Conservation (phyloP, 2,888 invertebrate species). For the Pterobdella sp. region DNA sequence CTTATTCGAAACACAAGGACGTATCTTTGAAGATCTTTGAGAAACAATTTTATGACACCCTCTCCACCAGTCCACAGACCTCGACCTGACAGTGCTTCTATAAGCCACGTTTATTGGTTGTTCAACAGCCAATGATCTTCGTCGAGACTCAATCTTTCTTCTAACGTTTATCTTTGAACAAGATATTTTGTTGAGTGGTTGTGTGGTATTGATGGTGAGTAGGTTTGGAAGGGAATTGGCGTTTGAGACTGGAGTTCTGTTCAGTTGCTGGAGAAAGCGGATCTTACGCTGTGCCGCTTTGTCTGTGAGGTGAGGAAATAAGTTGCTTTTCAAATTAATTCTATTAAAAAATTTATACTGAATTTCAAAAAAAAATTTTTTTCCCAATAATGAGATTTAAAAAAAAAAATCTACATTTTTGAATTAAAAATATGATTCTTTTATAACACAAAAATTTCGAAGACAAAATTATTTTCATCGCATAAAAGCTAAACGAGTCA, state of each 20-base stretch:
- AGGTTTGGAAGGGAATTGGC: no score
- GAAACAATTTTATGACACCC: not conserved
- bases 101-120: not conserved
- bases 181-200: not conserved
- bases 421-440: no score
- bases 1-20: no score
- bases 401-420: no score
- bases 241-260: not conserved
- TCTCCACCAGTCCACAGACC: not conserved
- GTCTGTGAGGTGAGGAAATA: not conserved
- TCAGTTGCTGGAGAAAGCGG: not conserved
- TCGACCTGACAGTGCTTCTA: not conserved
- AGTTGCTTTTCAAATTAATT: not conserved
- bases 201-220: no score
- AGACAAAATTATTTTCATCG: no score
- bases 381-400: no score
- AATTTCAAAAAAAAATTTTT: no score
- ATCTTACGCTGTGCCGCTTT: not conserved
- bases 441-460: no score
- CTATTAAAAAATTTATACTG: no score
- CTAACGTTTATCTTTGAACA: not conserved
- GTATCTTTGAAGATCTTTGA: no score
- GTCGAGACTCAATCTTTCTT: not conserved
- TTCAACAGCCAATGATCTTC: not conserved
- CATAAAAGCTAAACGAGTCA: no score